Percentiles rank a stretch among this genome's conserved stretches.
These are phyloP conservation scores for Gobius niger DNA, from an alignment of 2,113 vertebrate genomes.

Conservation along the genomic window DNA sequence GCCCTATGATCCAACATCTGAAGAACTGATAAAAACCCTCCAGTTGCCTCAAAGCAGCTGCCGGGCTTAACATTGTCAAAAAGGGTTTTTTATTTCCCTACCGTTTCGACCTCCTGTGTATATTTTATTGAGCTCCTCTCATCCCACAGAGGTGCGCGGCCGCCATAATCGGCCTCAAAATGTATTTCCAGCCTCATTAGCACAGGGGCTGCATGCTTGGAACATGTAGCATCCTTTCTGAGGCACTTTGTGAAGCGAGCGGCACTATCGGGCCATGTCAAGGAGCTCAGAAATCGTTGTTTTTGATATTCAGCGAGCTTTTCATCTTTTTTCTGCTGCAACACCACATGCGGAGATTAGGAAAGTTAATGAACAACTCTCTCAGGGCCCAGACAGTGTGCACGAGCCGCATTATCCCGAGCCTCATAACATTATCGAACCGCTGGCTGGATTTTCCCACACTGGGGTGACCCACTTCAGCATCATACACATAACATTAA, in stretches of 20 bases:
- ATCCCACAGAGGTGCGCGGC: slow-evolving; percentile 69
- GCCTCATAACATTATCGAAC: slow-evolving; percentile 76
- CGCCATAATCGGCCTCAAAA: slow-evolving; percentile 77
- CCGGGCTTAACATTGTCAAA: slow-evolving; percentile 85
- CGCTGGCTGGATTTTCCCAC: slow-evolving; percentile 71
- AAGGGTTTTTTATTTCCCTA: slow-evolving; percentile 78
- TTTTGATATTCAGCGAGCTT: slow-evolving; percentile 77
- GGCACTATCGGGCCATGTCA: slow-evolving; percentile 34
- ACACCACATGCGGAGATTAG: slow-evolving; percentile 75
- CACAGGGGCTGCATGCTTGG: slow-evolving; percentile 60
- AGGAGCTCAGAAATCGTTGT: slow-evolving; percentile 67
- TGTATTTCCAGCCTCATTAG: slow-evolving; percentile 82
- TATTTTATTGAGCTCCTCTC: slow-evolving; percentile 84
- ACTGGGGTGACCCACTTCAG: slow-evolving; percentile 65
- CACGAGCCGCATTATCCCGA: slow-evolving; percentile 71
- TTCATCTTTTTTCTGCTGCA: slow-evolving; percentile 73
- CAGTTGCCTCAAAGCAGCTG: slow-evolving; percentile 81
- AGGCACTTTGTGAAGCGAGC: slow-evolving; percentile 58
- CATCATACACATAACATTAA: slow-evolving; percentile 49
- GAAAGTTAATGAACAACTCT: slow-evolving; percentile 77
- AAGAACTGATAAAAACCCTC: slow-evolving; percentile 81
- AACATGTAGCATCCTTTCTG: slow-evolving; percentile 64
- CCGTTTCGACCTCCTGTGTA: slow-evolving; percentile 81
- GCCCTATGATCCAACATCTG: slow-evolving; percentile 83
- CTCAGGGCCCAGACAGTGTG: slow-evolving; percentile 71